These are phyloP conservation scores for Cyprinus carpio DNA, from an alignment of 2,113 vertebrate species.

Conservation along the genomic window DNA sequence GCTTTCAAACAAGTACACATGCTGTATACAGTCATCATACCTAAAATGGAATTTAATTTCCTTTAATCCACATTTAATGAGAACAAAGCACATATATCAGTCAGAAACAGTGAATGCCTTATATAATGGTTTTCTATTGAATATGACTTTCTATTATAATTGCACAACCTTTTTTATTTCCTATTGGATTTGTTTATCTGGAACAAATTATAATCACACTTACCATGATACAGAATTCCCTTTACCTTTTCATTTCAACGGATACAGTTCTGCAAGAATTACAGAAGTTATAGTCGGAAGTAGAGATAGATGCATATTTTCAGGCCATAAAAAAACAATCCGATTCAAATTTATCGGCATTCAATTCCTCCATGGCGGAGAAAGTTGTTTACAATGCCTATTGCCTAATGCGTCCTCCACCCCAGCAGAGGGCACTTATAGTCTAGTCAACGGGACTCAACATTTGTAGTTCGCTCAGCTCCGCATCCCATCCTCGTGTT, in stretches of 20 bases:
- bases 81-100: background rate
- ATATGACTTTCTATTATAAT: background rate
- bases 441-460: background rate
- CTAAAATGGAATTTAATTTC: background rate
- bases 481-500: conserved; percentile 60
- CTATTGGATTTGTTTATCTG: background rate
- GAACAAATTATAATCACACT: background rate
- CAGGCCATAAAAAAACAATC: background rate
- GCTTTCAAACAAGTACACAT: background rate
- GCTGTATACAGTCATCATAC: background rate
- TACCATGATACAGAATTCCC: background rate
- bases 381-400: background rate
- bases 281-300: background rate
- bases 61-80: background rate
- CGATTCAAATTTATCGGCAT: background rate
- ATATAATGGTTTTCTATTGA: background rate
- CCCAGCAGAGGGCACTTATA: conserved; percentile 60
- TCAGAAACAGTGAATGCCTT: background rate
- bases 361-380: background rate
- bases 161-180: background rate
- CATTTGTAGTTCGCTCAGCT: conserved; percentile 44
- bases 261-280: background rate
- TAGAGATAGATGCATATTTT: background rate
- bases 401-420: conserved; percentile 43
- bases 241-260: background rate